Conservation (phyloP, 2,888 invertebrate species). For the Drosophila dives region DNA sequence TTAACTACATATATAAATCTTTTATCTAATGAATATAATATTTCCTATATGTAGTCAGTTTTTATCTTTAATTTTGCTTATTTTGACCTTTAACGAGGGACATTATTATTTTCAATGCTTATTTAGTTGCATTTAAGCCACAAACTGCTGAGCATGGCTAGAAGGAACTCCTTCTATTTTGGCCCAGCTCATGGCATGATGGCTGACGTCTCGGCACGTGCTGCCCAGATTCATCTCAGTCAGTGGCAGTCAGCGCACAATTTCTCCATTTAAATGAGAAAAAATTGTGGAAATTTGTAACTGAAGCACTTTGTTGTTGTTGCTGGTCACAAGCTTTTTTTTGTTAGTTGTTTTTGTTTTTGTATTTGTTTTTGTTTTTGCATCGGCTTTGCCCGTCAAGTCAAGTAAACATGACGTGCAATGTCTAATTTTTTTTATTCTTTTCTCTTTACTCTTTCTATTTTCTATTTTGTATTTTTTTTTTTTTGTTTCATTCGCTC, state of each 20-base stretch:
- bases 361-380: constrained; percentile 4
- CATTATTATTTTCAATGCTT: constrained; percentile 13
- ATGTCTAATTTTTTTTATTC: constrained; percentile 66
- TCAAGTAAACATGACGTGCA: constrained; percentile 77
- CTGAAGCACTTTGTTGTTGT: constrained; percentile 64
- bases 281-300: constrained; percentile 76
- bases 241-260: constrained; percentile 68
- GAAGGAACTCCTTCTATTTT: constrained; percentile 6
- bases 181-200: constrained; percentile 47
- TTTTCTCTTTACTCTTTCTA: constrained; percentile 6
- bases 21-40: not conserved
- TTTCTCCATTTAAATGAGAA: constrained; percentile 76
- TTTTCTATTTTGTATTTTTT: constrained; percentile 6
- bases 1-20: too few species aligned
- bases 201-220: constrained; percentile 63
- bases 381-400: constrained; percentile 65
- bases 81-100: constrained; percentile 31
- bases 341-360: not conserved
- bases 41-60: not conserved
- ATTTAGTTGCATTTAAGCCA: constrained; percentile 51
- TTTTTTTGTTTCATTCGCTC: not conserved
- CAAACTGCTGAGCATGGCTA: constrained; percentile 50
- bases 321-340: constrained; percentile 59
- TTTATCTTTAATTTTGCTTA: constrained; percentile 11
- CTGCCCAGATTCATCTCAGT: constrained; percentile 76